Evolutionary conservation across 35 echinoderm and acorn worm genomes (phyloP).

Genomic region (Heliocidaris erythrogramma): DNA sequence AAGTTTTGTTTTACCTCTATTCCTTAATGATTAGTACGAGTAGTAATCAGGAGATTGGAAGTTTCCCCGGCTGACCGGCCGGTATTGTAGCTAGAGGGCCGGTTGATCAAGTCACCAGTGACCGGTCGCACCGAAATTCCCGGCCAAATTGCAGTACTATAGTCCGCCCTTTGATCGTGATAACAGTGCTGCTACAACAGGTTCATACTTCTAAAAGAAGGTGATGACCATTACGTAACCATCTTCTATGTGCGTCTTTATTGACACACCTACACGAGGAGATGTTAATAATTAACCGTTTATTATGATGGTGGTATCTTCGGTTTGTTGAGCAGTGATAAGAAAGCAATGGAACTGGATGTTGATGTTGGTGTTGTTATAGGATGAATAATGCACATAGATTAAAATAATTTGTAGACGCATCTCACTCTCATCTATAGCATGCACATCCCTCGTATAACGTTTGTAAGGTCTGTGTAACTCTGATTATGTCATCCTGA

Average conservation of each 20-base stretch:
- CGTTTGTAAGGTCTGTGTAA: background rate
- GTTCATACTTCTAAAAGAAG: background rate
- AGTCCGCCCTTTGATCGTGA: no score
- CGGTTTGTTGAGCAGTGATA: background rate
- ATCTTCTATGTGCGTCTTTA: background rate
- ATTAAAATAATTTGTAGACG: background rate
- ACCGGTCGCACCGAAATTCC: no score
- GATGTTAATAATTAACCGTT: background rate
- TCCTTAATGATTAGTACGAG: no score
- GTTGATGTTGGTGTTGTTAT: background rate
- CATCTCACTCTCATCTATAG: background rate
- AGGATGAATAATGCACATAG: background rate
- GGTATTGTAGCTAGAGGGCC: no score
- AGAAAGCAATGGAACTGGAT: background rate
- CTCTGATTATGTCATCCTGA: background rate
- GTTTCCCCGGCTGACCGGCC: no score
- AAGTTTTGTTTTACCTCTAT: no score
- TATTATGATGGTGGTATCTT: background rate
- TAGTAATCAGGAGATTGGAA: no score
- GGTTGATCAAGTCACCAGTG: no score
- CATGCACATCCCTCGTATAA: background rate
- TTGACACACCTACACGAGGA: background rate
- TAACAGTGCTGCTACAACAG: background rate
- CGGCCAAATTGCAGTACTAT: no score
- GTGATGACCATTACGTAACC: background rate